phyloP scores from a whole-genome alignment of 1,140 invertebrate species.

The Bombus ignitus region DNA sequence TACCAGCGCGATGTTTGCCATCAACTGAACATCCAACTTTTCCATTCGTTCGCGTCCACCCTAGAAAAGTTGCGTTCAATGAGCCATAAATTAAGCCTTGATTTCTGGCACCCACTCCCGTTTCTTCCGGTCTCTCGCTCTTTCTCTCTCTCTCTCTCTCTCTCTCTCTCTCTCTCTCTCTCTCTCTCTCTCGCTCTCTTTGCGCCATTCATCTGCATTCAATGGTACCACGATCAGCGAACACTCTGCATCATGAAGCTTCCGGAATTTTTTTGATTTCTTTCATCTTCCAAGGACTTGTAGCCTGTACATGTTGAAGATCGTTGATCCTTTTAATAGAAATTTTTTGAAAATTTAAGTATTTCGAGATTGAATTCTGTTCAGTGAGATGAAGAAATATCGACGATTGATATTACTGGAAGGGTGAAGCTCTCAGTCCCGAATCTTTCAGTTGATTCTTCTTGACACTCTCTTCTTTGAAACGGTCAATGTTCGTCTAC shows the following conservation, averaged over 20 bases:
- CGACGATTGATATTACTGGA: no score
- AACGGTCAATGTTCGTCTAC: background rate
- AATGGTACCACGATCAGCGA: background rate
- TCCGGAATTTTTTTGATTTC: background rate
- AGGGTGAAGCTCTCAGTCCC: no score
- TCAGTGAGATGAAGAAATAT: no score
- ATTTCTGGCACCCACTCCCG: slow-evolving; percentile 48
- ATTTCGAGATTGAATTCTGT: no score
- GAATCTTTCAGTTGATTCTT: no score
- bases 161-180: background rate
- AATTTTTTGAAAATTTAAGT: no score
- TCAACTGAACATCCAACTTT: slow-evolving; percentile 48
- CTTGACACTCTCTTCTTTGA: background rate
- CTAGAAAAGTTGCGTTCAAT: slow-evolving; percentile 20
- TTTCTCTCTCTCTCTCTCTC: background rate
- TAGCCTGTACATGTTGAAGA: background rate
- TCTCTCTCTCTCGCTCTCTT: background rate
- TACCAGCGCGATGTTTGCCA: slow-evolving; percentile 62
- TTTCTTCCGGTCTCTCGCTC: slow-evolving; percentile 35
- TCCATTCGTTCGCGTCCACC: slow-evolving; percentile 11
- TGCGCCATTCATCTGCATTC: slow-evolving; percentile 37
- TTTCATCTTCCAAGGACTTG: background rate
- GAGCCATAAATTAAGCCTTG: slow-evolving; percentile 22
- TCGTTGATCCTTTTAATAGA: background rate
- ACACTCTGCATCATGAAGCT: background rate